Base-by-base conservation (phyloP, 2,888 invertebrate species). In the Pyrrhia umbra region DNA sequence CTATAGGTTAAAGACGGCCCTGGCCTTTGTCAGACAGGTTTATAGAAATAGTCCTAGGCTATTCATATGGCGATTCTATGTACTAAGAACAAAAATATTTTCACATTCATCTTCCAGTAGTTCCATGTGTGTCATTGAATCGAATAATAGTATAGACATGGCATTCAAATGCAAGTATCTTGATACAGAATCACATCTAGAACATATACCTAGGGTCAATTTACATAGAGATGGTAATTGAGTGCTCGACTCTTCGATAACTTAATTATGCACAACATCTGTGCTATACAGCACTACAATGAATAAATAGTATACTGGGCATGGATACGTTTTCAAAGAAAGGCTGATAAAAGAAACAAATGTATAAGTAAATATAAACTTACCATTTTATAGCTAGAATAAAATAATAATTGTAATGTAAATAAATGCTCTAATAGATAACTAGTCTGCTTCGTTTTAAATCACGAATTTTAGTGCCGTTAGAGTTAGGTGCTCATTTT, bases 401-500 rank as follows among this genome's bases (percentile, higher is more conserved):
- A 83, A 66, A n/a, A n/a, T n/a, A n/a, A n/a, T n/a, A n/a, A n/a
- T n/a, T n/a, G 74, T 82, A 83, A 82, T 90, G 88, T 90, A 90
- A 87, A 88, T 90, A 90, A 83, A 79, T 85, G 83, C 88, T 85
- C 79, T 84, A 84, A 80, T 82, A 80, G 72, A 78, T 62, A 42
- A 18, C 16, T 56, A 87, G 84, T 76, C 81, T 72, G 87, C 88
- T 89, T 87, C 81, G 81, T 85, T 83, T 84, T 75, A 73, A 81
- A 74, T 75, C 81, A 70, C 80, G 67, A 85, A 82, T 83, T 84
- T 82, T 82, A 80, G 77, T 86, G 80, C 86, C 81, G 84, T 85
- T 87, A 85, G 68, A 60, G 59, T 69, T 65, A 71, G 71, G 49
- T 49, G 43, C 56, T 64, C 55, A 64, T 72, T 68, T 75, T 77